phyloP scores from a whole-genome alignment of 2,113 vertebrate genomes.

The Agapornis roseicollis region DNA sequence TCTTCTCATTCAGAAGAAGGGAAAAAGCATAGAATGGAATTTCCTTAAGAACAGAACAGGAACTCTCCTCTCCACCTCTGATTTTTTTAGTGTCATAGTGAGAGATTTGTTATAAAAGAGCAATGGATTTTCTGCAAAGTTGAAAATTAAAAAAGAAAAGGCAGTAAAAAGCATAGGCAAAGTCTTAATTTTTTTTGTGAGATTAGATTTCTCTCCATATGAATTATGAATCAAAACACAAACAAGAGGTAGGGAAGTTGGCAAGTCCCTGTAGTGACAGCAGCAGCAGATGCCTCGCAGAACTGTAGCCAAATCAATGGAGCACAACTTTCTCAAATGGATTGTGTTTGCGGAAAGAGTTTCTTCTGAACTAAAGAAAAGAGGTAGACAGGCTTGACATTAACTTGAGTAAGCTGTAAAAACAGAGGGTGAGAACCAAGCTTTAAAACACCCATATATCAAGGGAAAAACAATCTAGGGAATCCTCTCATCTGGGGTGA shows the following conservation, averaged over 20 bases:
- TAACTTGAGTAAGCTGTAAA: not conserved
- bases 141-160: not conserved
- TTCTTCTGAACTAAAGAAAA: not conserved
- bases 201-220: not conserved
- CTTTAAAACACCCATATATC: not conserved
- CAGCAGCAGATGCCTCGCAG: not conserved
- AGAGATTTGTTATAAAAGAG: not conserved
- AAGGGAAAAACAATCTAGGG: not conserved
- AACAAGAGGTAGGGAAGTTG: not conserved
- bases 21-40: not conserved
- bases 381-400: not conserved
- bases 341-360: not conserved
- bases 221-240: not conserved
- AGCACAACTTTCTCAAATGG: not conserved
- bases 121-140: not conserved
- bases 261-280: not conserved
- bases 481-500: not conserved
- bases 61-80: rapidly evolving
- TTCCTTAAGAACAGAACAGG: not conserved
- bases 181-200: conserved; percentile 33
- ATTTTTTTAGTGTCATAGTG: not conserved
- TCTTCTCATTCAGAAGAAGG: not conserved
- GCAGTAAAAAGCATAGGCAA: not conserved
- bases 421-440: not conserved
- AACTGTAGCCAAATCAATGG: not conserved